These are phyloP conservation scores for Onychostoma macrolepis DNA, from an alignment of 2,113 vertebrate species.

Conservation along the genomic window DNA sequence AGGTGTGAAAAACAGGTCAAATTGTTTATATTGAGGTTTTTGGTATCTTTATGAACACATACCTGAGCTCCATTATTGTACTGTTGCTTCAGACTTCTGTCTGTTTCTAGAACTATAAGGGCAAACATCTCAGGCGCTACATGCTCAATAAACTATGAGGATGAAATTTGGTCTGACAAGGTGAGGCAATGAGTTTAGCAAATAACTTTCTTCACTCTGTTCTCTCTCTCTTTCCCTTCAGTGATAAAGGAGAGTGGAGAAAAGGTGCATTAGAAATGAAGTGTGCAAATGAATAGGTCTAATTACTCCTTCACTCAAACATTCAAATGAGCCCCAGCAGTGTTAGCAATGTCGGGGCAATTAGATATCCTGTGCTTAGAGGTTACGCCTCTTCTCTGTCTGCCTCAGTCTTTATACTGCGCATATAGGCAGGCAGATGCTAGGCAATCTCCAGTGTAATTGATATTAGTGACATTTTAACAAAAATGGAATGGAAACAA, in stretches of 20 bases:
- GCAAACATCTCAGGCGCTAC: conserved; percentile 69
- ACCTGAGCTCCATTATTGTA: conserved; percentile 64
- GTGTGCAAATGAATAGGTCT: conserved; percentile 73
- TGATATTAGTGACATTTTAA: conserved; percentile 61
- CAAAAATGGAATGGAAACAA: conserved; percentile 61
- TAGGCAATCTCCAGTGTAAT: conserved; percentile 63
- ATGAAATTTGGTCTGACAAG: conserved; percentile 73
- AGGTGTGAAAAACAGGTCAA: conserved; percentile 36
- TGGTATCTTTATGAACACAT: not conserved
- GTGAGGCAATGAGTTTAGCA: conserved; percentile 75
- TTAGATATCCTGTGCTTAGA: conserved; percentile 70
- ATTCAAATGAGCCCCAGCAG: conserved; percentile 73
- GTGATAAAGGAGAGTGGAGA: conserved; percentile 58
- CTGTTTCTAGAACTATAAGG: conserved; percentile 58
- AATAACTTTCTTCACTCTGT: conserved; percentile 65
- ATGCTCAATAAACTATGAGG: conserved; percentile 68
- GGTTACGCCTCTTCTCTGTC: conserved; percentile 61
- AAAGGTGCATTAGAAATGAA: conserved; percentile 70
- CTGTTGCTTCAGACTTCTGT: conserved; percentile 59
- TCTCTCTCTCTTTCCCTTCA: conserved; percentile 60
- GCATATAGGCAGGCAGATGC: conserved; percentile 49
- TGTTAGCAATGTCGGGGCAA: conserved; percentile 70
- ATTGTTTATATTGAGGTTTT: not conserved
- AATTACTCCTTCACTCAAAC: conserved; percentile 74
- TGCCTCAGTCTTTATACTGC: conserved; percentile 49